Base-by-base conservation (phyloP, 2,888 invertebrate species). In the Portevinia maculata region DNA sequence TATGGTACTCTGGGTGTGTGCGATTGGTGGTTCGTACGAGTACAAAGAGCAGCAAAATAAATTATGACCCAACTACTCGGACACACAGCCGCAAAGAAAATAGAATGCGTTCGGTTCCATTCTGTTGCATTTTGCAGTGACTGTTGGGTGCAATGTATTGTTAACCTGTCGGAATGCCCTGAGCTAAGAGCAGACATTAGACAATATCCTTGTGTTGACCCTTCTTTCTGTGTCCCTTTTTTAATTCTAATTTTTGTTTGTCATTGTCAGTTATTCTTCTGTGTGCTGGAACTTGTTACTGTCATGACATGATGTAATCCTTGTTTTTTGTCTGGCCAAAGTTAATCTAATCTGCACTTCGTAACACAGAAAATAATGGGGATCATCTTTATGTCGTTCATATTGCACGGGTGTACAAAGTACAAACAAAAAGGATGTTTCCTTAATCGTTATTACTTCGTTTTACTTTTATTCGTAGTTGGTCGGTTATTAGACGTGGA, bases 101-200 rank as follows among this genome's bases (percentile, higher is more conserved):
- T 59, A 55, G 41, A 71, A 44, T 30, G 46, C 65, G 41, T 60
- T 73, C 17, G 62, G 79, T 74, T 74, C 44, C 65, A 39, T 65
- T 60, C 65, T 76, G 60, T 24, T 83, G 81, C 71, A 71, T 59
- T 34, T 11, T 7, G 44, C 8, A 46, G 46, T 24, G 50, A 11
- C 39, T 8, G 28, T 28, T 11, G 53, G 69, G 39, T 44, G 57
- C 55, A 69, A 73, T 55, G 67, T 60, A 73, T 62, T 71, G 71
- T 67, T 83, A 83, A 83, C 83, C 83, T 83, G 83, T 83, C 83
- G 71, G 78, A 83, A 81, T 81, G 81, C 60, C 81, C 65, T 52
- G 46, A 52, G 64, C 39, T 70, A 24, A 55, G 37, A 78, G 46
- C 19, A 50, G 28, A 32, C 32, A 34, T 39, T 41, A 15, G 44